Conservation (phyloP, 2,113 vertebrate genomes). For the Pogonocichla stellata region DNA sequence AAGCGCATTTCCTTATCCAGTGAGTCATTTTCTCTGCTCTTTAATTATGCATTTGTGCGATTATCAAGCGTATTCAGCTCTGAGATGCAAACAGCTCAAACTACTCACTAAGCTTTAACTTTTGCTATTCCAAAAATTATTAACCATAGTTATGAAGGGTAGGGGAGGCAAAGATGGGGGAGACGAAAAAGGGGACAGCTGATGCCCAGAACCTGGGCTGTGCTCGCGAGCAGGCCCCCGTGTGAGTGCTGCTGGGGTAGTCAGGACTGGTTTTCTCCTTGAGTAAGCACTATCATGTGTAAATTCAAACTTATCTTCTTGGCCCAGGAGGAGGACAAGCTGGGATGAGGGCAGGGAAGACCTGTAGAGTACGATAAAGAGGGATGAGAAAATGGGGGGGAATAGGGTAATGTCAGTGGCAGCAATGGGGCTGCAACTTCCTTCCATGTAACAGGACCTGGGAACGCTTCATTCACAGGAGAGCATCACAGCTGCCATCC, state of each 20-base stretch:
- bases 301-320: not conserved
- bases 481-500: fast-evolving
- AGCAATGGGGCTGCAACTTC: not conserved
- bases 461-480: not conserved
- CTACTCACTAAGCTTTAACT: not conserved
- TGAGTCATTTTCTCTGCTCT: slow-evolving; percentile 56
- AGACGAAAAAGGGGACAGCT: fast-evolving
- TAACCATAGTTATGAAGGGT: not conserved
- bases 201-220: not conserved
- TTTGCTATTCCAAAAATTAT: not conserved
- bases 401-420: not conserved
- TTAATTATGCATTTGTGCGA: slow-evolving; percentile 58
- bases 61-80: slow-evolving; percentile 18
- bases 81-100: slow-evolving; percentile 12
- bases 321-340: not conserved
- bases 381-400: not conserved
- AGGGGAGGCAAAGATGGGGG: not conserved
- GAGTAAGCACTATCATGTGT: not conserved
- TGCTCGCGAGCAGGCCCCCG: not conserved
- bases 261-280: slow-evolving; percentile 16
- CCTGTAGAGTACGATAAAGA: not conserved
- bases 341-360: not conserved
- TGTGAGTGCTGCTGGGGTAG: not conserved
- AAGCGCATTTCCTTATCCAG: slow-evolving; percentile 44
- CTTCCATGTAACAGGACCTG: not conserved